Base-by-base conservation (phyloP, 2,888 invertebrate species). In the Harpagoxenus sublaevis region DNA sequence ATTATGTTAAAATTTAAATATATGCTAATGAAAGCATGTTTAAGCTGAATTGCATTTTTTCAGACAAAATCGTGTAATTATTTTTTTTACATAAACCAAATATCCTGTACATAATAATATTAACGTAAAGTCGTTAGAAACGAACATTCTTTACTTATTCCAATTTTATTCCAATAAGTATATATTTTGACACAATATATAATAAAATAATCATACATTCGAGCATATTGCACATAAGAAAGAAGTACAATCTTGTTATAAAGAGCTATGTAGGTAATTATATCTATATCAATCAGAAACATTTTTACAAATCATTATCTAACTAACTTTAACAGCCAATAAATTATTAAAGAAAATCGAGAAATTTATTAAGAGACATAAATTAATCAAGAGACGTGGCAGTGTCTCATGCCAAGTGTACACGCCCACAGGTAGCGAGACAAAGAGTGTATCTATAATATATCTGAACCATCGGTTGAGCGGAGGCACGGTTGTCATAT, bases 101-200 rank as follows among this genome's bases (percentile, higher is more conserved):
- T 23, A n/a, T 42, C 63, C 2, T 63, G 12, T 42, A 12, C n/a
- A 6, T 31, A 28, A 15, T 60, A 39, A 62, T 35, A 31, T 62
- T 10, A 23, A 63, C 10, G 2, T 39, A 35, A 62, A 9, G 3
- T 28, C 15, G 2, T 60, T 63, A 10, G 15, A 62, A 62, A n/a
- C 35, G 18, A 62, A 35, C n/a, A n/a, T 39, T 63, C 1, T 63
- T 0, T 63, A n/a, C 8, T 55, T 23, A 39, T 39, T 35, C 23
- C 23, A 23, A 23, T 23, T 23, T 39, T n/a, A 39, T 39, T 63
- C n/a, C 10, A 55, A 23, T 23, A 63, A 42, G 2, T 31, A 39
- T 65, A 65, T 65, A 65, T 42, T 65, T 35, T 6, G 9, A 62
- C n/a, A 60, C 18, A 63, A 39, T n/a, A 48, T 48, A 45, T 45